Conservation (phyloP, 2,888 invertebrate genomes). For the Neocrepidodera transversa region DNA sequence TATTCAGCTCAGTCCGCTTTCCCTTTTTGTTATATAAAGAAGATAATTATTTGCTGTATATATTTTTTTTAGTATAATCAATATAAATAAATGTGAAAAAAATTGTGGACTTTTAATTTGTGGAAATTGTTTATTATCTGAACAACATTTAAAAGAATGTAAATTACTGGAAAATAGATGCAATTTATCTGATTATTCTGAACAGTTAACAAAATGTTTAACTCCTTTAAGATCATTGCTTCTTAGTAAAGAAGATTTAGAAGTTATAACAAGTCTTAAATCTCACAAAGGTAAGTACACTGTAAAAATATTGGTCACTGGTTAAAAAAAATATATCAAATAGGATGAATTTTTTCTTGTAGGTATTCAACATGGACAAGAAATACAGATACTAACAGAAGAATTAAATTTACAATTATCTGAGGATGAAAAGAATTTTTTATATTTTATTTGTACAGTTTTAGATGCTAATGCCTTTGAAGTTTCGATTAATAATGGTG, state of each 20-base stretch:
- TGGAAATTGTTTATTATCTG: constrained; percentile 68
- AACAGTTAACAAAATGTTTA: constrained; percentile 50
- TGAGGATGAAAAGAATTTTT: constrained; percentile 65
- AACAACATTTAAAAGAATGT: constrained; percentile 71
- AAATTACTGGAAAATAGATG: constrained; percentile 66
- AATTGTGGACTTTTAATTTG: constrained; percentile 77
- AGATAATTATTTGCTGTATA: no score
- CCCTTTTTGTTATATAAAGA: no score
- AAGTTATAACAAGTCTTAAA: constrained; percentile 64
- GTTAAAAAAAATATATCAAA: no score
- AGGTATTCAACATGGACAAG: constrained; percentile 63
- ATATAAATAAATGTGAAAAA: constrained; percentile 63
- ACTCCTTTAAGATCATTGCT: constrained; percentile 61
- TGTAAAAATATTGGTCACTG: no score
- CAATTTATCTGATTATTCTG: constrained; percentile 46
- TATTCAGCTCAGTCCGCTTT: no score
- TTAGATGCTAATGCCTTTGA: constrained; percentile 76
- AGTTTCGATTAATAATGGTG: constrained; percentile 60
- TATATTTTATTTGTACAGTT: constrained; percentile 67
- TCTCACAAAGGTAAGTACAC: constrained; percentile 59
- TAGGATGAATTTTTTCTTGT: no score
- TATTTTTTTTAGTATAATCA: constrained; percentile 58
- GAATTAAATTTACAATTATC: constrained; percentile 62
- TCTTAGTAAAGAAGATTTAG: constrained; percentile 60
- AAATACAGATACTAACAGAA: constrained; percentile 65